Evolutionary conservation across 2,797 vertebrate species (phyloP).

Genomic region (Tarsius wallacei): DNA sequence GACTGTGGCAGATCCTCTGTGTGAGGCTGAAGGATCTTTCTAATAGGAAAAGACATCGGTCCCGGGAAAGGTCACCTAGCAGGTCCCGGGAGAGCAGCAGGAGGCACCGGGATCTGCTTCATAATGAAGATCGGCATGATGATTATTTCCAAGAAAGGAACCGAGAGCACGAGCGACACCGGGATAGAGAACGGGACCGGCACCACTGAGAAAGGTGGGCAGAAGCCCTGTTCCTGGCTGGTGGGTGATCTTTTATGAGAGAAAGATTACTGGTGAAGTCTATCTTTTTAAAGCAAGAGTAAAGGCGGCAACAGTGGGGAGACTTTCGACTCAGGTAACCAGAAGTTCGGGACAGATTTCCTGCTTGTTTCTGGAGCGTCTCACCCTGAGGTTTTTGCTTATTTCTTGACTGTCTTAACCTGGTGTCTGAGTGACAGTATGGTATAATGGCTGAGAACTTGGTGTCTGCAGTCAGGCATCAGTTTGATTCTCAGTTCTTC

Average conservation of each 20-base stretch:
- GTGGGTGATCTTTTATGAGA: not conserved
- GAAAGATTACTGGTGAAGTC: not conserved
- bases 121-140: slow-evolving; percentile 93
- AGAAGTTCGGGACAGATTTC: not conserved
- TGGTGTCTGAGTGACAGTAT: not conserved
- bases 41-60: slow-evolving; percentile 93
- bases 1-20: not conserved
- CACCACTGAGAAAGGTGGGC: slow-evolving; percentile 93
- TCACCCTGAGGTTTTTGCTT: not conserved
- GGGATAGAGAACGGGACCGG: slow-evolving; percentile 93
- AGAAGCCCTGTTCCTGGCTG: not conserved
- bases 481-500: not conserved
- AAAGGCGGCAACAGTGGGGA: not conserved
- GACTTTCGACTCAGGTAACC: not conserved
- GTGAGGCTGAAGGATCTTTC: slow-evolving; percentile 55
- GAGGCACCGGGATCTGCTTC: slow-evolving; percentile 92
- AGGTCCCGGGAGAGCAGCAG: slow-evolving; percentile 94
- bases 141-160: slow-evolving; percentile 93
- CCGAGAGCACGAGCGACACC: slow-evolving; percentile 92
- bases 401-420: not conserved
- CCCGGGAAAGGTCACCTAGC: slow-evolving; percentile 93
- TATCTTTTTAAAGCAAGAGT: not conserved
- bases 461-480: not conserved
- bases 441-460: not conserved
- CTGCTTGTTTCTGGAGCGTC: not conserved